Evolutionary conservation across 2,888 invertebrate species (phyloP).

Genomic region (Steromphala cineraria): DNA sequence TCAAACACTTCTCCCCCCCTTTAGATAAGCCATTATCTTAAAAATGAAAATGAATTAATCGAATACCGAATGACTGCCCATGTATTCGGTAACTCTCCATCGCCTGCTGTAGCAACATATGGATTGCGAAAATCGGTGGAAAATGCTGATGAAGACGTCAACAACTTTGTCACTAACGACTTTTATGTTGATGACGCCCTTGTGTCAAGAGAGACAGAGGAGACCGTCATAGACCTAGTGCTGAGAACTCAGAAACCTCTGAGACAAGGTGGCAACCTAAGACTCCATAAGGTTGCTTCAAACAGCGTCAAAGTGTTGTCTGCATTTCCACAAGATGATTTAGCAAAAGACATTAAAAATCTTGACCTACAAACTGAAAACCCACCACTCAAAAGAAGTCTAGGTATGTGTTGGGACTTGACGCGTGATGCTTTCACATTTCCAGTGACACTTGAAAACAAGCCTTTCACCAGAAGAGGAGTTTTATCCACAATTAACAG

Average conservation of each 20-base stretch:
- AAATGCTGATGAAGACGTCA: slow-evolving; percentile 26
- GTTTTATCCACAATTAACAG: slow-evolving; percentile 26
- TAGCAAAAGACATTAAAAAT: slow-evolving; percentile 18
- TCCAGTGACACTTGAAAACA: neutral
- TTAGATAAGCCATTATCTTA: no score
- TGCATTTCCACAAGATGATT: slow-evolving; percentile 29
- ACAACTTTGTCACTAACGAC: slow-evolving; percentile 32
- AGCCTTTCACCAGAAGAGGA: slow-evolving; percentile 16
- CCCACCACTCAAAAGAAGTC: slow-evolving; percentile 23
- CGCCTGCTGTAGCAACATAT: slow-evolving; percentile 43
- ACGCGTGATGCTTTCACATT: slow-evolving; percentile 14
- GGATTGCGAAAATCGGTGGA: slow-evolving; percentile 32
- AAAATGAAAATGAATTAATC: slow-evolving; percentile 24
- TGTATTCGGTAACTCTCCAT: slow-evolving; percentile 48
- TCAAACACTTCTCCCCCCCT: slow-evolving; percentile 38
- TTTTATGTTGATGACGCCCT: slow-evolving; percentile 50
- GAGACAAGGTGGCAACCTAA: slow-evolving; percentile 23
- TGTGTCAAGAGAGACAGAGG: slow-evolving; percentile 23
- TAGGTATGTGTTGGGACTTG: slow-evolving; percentile 23
- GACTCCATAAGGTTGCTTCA: slow-evolving; percentile 42
- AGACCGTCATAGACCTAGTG: slow-evolving; percentile 35
- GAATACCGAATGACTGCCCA: slow-evolving; percentile 46
- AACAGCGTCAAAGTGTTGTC: slow-evolving; percentile 26
- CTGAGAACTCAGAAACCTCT: slow-evolving; percentile 35
- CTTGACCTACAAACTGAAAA: slow-evolving; percentile 21